A percentile compares a stretch with the other conserved stretches of the same genome.
phyloP scores from a whole-genome alignment of 2,113 vertebrate species.

The Arenaria interpres region DNA sequence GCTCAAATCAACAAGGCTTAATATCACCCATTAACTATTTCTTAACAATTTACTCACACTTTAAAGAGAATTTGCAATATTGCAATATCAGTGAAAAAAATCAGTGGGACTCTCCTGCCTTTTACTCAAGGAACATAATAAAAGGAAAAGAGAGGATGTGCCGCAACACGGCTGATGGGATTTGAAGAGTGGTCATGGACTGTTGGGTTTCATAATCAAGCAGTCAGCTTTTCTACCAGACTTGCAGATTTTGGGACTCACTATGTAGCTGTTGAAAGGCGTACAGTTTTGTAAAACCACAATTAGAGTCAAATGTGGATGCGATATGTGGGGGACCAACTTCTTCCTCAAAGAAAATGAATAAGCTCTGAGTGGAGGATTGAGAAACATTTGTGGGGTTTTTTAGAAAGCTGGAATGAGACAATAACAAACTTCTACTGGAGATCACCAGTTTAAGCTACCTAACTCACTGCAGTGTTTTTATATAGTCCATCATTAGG shows the following conservation, averaged over 20 bases:
- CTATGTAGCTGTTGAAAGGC: background rate
- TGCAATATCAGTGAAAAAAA: background rate
- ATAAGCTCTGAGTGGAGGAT: background rate
- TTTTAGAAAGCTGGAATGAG: background rate
- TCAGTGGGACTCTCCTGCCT: background rate
- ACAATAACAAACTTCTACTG: background rate
- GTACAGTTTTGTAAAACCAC: background rate
- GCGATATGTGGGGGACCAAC: background rate
- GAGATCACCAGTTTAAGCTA: background rate
- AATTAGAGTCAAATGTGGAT: background rate
- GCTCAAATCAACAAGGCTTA: slow-evolving; percentile 12
- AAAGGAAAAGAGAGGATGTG: background rate
- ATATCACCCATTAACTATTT: background rate
- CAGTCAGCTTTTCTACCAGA: background rate
- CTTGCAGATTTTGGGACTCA: background rate
- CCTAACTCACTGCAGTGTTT: background rate
- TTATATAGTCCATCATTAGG: background rate
- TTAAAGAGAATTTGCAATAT: background rate
- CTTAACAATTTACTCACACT: background rate
- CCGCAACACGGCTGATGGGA: fast-evolving
- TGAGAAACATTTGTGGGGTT: background rate
- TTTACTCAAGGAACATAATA: background rate
- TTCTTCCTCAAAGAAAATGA: background rate
- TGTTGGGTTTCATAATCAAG: background rate
- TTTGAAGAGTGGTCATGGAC: background rate